Conservation (phyloP, 2,888 invertebrate species). For the Acleris sparsana region DNA sequence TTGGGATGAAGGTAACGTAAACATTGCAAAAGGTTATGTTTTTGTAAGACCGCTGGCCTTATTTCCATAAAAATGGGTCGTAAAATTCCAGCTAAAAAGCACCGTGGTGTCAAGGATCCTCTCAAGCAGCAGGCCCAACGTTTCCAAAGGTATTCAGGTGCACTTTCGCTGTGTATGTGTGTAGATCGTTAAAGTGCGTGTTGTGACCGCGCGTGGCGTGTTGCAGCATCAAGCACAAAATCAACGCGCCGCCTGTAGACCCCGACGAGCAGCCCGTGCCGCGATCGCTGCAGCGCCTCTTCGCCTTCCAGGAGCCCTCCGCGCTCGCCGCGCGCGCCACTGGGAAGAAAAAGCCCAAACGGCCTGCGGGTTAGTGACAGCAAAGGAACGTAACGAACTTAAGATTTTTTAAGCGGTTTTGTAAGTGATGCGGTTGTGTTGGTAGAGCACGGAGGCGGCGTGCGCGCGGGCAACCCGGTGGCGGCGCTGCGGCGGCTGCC, state of each 20-base stretch:
- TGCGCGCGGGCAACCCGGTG: constrained; percentile 63
- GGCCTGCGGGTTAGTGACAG: background rate
- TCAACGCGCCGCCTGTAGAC: constrained; percentile 89
- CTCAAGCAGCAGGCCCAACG: constrained; percentile 86
- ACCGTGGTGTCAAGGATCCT: constrained; percentile 90
- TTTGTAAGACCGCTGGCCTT: background rate
- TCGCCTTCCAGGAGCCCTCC: constrained; percentile 58
- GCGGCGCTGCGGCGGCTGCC: constrained; percentile 83
- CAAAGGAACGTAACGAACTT: background rate
- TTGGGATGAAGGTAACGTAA: constrained; percentile 8
- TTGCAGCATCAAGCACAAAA: constrained; percentile 87
- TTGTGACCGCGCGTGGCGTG: constrained; percentile 2
- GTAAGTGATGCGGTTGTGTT: background rate
- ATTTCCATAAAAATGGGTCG: constrained; percentile 82
- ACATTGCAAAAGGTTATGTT: constrained; percentile 19
- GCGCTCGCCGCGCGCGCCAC: background rate
- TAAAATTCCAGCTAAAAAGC: constrained; percentile 92
- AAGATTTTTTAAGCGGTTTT: background rate
- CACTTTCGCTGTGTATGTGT: too few species aligned
- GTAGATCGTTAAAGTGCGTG: too few species aligned
- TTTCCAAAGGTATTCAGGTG: constrained; percentile 82
- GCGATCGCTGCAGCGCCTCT: constrained; percentile 86
- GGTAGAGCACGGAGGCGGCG: background rate
- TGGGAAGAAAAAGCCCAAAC: constrained; percentile 41
- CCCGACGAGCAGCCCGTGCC: constrained; percentile 89